These are phyloP conservation scores for Notothenia rossii DNA, from an alignment of 2,113 vertebrate species.

Conservation along the genomic window DNA sequence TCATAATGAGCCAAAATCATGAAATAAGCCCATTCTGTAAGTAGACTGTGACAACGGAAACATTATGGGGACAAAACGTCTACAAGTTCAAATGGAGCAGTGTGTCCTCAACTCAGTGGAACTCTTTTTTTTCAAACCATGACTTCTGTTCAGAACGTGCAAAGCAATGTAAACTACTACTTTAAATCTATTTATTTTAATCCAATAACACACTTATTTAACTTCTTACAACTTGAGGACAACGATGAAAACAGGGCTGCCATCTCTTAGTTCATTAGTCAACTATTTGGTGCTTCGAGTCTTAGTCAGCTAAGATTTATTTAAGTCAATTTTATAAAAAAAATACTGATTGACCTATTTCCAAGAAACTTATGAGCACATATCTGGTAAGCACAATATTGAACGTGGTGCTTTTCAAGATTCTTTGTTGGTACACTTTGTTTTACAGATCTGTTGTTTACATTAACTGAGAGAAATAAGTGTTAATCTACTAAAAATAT, in stretches of 20 bases:
- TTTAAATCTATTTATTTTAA: constrained; percentile 14
- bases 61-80: constrained; percentile 56
- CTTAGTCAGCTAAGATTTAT: too few relatives aligned
- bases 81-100: constrained; percentile 54
- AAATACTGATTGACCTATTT: too few relatives aligned
- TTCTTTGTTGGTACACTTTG: too few relatives aligned
- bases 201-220: background rate
- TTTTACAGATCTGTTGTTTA: too few relatives aligned
- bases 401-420: too few relatives aligned
- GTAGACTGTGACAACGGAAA: constrained; percentile 69
- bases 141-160: constrained; percentile 1
- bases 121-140: background rate
- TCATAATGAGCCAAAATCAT: constrained; percentile 68
- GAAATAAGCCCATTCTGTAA: constrained; percentile 63
- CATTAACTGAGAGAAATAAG: too few relatives aligned
- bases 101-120: constrained; percentile 31
- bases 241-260: background rate
- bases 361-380: too few relatives aligned
- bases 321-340: too few relatives aligned
- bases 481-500: too few relatives aligned
- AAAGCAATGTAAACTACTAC: background rate
- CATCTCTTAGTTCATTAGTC: too few relatives aligned
- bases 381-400: too few relatives aligned
- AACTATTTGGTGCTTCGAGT: too few relatives aligned
- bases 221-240: background rate